Base-by-base conservation (phyloP, 2,888 invertebrate genomes). In the Sesia bembeciformis region DNA sequence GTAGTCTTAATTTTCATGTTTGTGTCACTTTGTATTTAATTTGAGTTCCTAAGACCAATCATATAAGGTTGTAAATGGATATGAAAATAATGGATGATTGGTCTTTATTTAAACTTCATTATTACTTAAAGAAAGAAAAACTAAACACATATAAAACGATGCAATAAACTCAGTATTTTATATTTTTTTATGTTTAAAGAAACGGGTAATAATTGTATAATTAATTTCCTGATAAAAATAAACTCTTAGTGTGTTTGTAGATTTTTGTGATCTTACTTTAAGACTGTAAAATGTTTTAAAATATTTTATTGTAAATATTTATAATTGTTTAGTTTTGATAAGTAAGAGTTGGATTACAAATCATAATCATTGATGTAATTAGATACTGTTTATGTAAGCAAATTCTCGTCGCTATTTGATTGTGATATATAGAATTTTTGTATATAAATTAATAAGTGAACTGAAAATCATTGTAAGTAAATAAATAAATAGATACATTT, bases 391-490 rank as follows among this genome's bases (percentile, higher is more conserved):
- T 54, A 55, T 53, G 73, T 63, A 70, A 70, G 72, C 75, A 52
- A 72, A 73, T 73, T 72, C 70, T 73, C 68, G 69, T 76, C 71
- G 80, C 82, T 83, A 76, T 84, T 84, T 84, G 72, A 84, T 79
- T 86, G 86, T 86, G 84, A 86, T 86, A 83, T 64, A 62, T 70
- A 71, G 70, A 73, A 72, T 58, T 76, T 79, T 81, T 85, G 84
- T 85, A 85, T 74, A 84, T 78, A 84, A 53, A 39, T 46, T 43
- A 69, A 63, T 67, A 80, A 55, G 74, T 71, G 72, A 79, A 82
- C 75, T 80, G 80, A 79, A 61, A 66, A 70, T 78, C 70, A 67
- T 64, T 83, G 81, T 81, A 80, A 82, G 72, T 70, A 70, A 80
- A 78, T 23, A 23, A 23, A 23, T 23, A 23, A 23, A 23, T 23